Evolutionary conservation across 1,140 invertebrate genomes (phyloP), one percentile per base, ranked within the genome.

Genomic region (Bombus ignitus): DNA sequence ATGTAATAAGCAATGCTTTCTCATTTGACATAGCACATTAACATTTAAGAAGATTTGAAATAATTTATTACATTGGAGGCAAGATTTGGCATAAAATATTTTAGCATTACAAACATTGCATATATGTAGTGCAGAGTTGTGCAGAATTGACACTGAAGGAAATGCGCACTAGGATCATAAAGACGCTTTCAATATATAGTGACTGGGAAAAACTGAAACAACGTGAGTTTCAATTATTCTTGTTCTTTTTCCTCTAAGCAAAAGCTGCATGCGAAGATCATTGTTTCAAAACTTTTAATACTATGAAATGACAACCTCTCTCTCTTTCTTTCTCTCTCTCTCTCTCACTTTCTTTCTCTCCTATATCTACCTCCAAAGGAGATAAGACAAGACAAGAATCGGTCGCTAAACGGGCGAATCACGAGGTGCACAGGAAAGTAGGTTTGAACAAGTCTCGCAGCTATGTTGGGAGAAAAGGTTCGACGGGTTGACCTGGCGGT

Each of bases 401-500:
- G 71, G 57, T 89, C 72, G 66, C 62, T 89, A 79, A 89, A 89
- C 66, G 76, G 86, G 72, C 77, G 81, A 86, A 65, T 86, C 77
- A 84, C 82, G 85, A 82, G 85, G 77, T 89, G 73, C 88, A 89
- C 83, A 89, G 44, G 84, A 85, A 75, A 72, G 73, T 47, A 80
- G 85, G 74, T 81, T 53, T 62, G 78, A 89, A 80, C 75, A 89
- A 82, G 78, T 78, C 80, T 89, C 78, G 85, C 82, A 91, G 87
- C 90, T 91, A 92, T 89, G 81, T 83, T 80, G 88, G 86, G 75
- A 91, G 53, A 88, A 85, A 88, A 88, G 91, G 82, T 90, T 66
- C 73, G 87, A 88, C 86, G 80, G 86, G 79, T 91, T 90, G 89
- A 93, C 87, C 90, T 90, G 93, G 90, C 92, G 92, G 91, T 93